Conservation (phyloP, 2,888 invertebrate genomes). For the Proisotoma minuta region DNA sequence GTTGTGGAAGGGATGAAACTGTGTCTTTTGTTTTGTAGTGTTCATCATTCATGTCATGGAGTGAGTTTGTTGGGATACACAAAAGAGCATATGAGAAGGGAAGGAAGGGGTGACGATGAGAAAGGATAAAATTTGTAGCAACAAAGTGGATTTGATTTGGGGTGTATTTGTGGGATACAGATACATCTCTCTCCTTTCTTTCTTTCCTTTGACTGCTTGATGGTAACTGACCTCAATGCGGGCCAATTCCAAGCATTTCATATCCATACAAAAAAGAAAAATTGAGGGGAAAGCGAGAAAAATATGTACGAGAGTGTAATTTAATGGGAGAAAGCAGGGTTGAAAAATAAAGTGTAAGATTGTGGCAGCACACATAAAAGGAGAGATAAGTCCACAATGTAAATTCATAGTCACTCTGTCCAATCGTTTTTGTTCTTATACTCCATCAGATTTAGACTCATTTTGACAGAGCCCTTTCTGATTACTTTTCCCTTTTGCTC, state of each 20-base stretch:
- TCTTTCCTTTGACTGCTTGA: neutral
- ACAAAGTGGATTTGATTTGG: constrained; percentile 2
- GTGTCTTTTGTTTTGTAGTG: neutral
- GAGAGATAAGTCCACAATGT: constrained; percentile 36
- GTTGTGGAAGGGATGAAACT: too few species aligned
- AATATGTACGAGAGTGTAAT: constrained; percentile 15
- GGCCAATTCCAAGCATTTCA: neutral
- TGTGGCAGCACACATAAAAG: constrained; percentile 27
- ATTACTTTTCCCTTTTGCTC: too few species aligned
- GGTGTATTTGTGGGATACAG: neutral
- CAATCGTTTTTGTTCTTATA: too few species aligned
- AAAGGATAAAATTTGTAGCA: neutral
- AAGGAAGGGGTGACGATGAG: neutral
- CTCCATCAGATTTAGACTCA: too few species aligned
- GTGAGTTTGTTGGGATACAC: too few species aligned
- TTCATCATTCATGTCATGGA: neutral
- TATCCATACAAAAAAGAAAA: neutral
- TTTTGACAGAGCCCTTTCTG: too few species aligned
- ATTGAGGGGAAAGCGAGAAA: constrained; percentile 7
- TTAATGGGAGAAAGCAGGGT: constrained; percentile 19
- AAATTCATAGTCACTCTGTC: constrained; percentile 36
- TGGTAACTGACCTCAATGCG: neutral
- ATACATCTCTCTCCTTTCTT: neutral
- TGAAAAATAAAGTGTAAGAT: constrained; percentile 27
- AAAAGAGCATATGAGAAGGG: neutral